These are phyloP conservation scores for Hiodon tergisus DNA, from an alignment of 2,113 vertebrate genomes.

Conservation along the genomic window DNA sequence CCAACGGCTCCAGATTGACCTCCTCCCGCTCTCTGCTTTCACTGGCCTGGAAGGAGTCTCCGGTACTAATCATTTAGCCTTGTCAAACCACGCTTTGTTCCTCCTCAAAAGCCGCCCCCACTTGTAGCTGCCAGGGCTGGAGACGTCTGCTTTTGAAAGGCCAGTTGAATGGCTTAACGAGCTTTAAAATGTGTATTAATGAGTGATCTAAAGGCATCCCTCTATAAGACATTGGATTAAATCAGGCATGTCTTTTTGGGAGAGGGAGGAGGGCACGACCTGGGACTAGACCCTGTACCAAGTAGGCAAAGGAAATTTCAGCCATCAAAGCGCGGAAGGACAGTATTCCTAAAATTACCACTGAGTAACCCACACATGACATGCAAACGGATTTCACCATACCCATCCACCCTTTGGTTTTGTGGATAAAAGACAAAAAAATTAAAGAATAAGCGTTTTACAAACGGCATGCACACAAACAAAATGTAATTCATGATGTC, in stretches of 20 bases:
- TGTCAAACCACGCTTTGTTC: slow-evolving; percentile 12
- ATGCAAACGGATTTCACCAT: too few species aligned
- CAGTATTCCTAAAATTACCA: neutral
- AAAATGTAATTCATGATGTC: too few species aligned
- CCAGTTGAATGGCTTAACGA: neutral
- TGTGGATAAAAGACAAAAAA: too few species aligned
- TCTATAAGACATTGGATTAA: neutral
- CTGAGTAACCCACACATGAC: neutral
- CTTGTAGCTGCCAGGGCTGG: slow-evolving; percentile 1
- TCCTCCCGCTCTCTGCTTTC: neutral
- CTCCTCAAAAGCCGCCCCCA: slow-evolving; percentile 1
- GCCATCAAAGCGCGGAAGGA: neutral
- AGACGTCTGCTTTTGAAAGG: neutral
- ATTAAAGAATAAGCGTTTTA: too few species aligned
- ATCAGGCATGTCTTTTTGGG: neutral
- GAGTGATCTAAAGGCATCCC: neutral
- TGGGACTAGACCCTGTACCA: neutral
- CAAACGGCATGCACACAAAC: too few species aligned
- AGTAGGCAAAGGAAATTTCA: neutral
- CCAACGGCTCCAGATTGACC: neutral
- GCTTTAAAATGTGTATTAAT: slow-evolving; percentile 4
- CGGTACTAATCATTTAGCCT: slow-evolving; percentile 5
- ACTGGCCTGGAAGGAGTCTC: neutral
- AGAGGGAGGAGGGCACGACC: neutral
- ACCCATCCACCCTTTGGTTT: too few species aligned